Conservation (phyloP, 2,797 vertebrate species). For the Oophaga sylvatica region DNA sequence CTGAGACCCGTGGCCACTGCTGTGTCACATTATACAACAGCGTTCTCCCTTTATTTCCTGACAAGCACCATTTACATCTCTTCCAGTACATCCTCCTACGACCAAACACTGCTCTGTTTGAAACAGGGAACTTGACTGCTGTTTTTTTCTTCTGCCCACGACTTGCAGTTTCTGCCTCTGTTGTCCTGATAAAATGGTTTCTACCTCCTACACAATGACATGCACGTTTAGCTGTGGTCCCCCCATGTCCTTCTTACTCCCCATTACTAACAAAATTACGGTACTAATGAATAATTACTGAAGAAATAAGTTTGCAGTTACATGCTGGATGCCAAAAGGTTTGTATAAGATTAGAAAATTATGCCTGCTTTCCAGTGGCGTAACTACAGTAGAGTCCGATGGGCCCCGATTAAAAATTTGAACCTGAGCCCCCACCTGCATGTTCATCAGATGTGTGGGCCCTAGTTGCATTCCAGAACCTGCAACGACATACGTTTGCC, state of each 20-base stretch:
- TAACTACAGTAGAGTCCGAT: too few relatives aligned
- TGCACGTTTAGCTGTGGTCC: background rate
- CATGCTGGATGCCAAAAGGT: background rate
- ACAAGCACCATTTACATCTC: slow-evolving; percentile 40
- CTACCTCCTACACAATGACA: slow-evolving; percentile 44
- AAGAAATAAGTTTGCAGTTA: background rate
- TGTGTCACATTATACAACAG: slow-evolving; percentile 8
- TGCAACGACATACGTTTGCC: too few relatives aligned
- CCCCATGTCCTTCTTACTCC: background rate
- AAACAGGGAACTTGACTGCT: slow-evolving; percentile 43
- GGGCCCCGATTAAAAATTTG: too few relatives aligned
- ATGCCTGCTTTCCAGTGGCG: background rate
- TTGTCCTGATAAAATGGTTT: slow-evolving; percentile 34
- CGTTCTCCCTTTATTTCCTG: slow-evolving; percentile 31
- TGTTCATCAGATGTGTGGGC: too few relatives aligned
- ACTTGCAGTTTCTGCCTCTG: slow-evolving; percentile 34
- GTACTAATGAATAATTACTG: background rate
- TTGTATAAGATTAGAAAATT: background rate
- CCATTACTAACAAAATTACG: background rate
- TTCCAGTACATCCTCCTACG: slow-evolving; percentile 53
- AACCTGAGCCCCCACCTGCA: too few relatives aligned
- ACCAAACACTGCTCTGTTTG: slow-evolving; percentile 36
- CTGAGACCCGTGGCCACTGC: slow-evolving; percentile 16
- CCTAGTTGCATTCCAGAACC: too few relatives aligned
- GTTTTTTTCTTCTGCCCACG: slow-evolving; percentile 50